Evolutionary conservation across 2,888 invertebrate genomes (phyloP).

Genomic region (Acleris emargana): DNA sequence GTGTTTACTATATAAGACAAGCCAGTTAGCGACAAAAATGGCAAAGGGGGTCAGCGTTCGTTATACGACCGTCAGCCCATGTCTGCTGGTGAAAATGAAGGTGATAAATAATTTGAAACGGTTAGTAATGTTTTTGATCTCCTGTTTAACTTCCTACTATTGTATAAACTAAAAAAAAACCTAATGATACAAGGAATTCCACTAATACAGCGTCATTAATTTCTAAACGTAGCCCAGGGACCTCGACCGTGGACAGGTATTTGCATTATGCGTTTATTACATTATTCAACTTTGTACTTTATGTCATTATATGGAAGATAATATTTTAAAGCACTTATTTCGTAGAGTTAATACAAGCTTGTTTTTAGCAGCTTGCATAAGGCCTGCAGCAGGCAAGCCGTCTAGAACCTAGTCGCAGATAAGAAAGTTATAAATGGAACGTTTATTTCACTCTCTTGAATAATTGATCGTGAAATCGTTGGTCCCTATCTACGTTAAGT

Average conservation of each 20-base stretch:
- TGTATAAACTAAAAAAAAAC: conserved; percentile 21
- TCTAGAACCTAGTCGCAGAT: conserved; percentile 47
- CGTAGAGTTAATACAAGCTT: not conserved
- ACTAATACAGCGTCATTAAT: conserved; percentile 62
- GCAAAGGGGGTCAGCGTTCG: no score
- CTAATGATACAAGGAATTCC: conserved; percentile 52
- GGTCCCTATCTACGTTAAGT: conserved; percentile 31
- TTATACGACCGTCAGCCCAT: no score
- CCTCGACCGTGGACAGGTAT: conserved; percentile 31
- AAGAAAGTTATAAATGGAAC: conserved; percentile 56
- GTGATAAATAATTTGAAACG: no score
- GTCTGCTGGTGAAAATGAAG: no score
- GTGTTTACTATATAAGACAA: no score
- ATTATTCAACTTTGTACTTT: not conserved
- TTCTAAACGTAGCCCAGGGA: conserved; percentile 54
- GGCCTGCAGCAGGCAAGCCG: conserved; percentile 48
- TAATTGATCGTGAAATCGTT: conserved; percentile 42
- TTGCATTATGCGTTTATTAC: conserved; percentile 3
- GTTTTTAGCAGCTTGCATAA: conserved; percentile 39
- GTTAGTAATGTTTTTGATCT: no score
- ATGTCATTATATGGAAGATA: not conserved
- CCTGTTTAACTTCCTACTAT: not conserved
- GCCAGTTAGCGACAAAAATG: no score
- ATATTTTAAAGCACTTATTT: not conserved
- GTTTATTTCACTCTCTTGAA: conserved; percentile 52